Evolutionary conservation across 2,797 vertebrate genomes (phyloP).

Genomic region (Smutsia temminckii): DNA sequence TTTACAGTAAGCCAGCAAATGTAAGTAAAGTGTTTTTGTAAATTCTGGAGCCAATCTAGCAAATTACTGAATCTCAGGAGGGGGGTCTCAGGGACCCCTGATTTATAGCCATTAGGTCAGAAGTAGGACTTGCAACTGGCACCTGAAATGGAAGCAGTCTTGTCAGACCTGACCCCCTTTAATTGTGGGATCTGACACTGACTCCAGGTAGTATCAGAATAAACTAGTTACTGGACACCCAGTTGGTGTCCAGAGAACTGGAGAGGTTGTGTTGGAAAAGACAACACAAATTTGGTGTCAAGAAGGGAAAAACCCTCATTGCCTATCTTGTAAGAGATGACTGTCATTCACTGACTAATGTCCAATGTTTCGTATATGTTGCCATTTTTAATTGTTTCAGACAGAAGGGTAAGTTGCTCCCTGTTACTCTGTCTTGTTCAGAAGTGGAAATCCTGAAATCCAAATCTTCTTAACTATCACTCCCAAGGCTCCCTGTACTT

Average conservation of each 20-base stretch:
- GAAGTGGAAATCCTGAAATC: background rate
- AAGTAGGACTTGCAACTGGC: background rate
- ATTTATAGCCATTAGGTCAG: background rate
- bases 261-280: background rate
- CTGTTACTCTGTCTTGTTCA: background rate
- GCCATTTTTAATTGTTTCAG: background rate
- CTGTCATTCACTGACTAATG: background rate
- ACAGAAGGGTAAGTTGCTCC: background rate
- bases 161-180: background rate
- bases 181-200: background rate
- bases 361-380: background rate
- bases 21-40: background rate
- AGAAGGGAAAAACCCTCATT: background rate
- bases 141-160: background rate
- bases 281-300: background rate
- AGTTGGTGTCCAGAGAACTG: background rate
- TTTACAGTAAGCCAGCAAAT: background rate
- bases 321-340: background rate
- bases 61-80: background rate
- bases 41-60: background rate
- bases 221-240: background rate
- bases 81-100: background rate
- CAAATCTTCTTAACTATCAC: background rate
- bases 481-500: background rate
- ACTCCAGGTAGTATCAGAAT: background rate